A percentile compares a stretch with the other conserved stretches of the same genome.
Evolutionary conservation across 2,888 invertebrate genomes (phyloP).

Genomic region (Troilus luridus): DNA sequence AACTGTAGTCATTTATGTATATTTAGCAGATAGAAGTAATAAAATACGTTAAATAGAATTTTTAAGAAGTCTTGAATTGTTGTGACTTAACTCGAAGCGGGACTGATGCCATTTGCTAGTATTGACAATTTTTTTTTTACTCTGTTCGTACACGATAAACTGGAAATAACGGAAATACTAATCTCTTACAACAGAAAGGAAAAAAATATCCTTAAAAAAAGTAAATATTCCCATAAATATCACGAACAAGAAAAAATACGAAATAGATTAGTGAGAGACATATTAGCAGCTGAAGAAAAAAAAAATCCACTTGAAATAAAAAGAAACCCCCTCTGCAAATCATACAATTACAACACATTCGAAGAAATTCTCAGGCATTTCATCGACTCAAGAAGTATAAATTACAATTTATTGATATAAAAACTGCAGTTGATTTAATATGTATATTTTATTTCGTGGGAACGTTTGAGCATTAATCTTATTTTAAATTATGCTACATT

Average conservation of each 20-base stretch:
- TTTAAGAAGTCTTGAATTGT: too few species aligned
- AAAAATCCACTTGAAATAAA: not conserved
- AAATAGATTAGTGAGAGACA: not conserved
- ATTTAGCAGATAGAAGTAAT: too few species aligned
- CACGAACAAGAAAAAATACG: not conserved
- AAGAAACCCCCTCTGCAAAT: not conserved
- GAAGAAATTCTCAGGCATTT: constrained; percentile 7
- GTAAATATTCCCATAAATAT: not conserved
- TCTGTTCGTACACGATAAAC: too few species aligned
- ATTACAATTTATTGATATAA: not conserved
- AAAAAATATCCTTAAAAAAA: not conserved
- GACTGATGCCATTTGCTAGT: too few species aligned
- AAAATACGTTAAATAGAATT: too few species aligned
- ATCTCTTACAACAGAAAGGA: not conserved
- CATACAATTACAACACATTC: not conserved
- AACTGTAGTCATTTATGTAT: too few species aligned
- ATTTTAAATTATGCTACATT: not conserved
- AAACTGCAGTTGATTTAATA: not conserved
- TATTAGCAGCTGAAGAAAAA: not conserved
- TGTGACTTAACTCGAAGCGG: too few species aligned
- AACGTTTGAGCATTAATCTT: not conserved
- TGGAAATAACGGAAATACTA: not conserved
- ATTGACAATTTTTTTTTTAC: too few species aligned
- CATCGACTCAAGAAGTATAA: constrained; percentile 5
- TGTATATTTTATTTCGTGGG: not conserved